Evolutionary conservation across 1,140 invertebrate species (phyloP).

Genomic region (Marisa cornuarietis): DNA sequence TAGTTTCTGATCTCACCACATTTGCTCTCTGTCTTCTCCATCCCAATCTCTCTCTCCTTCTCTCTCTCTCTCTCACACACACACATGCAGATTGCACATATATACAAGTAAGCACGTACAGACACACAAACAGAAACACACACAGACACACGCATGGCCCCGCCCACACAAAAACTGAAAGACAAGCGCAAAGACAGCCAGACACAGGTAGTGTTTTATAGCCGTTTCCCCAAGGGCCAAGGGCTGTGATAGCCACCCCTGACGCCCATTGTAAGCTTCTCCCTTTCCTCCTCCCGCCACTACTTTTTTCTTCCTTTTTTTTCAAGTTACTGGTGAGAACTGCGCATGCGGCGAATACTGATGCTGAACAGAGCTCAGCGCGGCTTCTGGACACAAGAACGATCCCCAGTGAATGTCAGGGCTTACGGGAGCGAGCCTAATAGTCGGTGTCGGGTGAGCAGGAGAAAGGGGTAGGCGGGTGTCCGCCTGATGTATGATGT

Average conservation of each 20-base stretch:
- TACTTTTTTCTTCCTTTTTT: too few relatives aligned
- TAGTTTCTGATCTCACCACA: background rate
- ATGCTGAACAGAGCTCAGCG: background rate
- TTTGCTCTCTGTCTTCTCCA: background rate
- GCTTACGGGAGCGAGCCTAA: slow-evolving; percentile 4
- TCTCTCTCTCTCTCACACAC: background rate
- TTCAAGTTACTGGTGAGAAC: too few relatives aligned
- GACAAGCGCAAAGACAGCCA: background rate
- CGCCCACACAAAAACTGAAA: too few relatives aligned
- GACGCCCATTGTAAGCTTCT: too few relatives aligned
- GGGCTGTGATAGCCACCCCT: too few relatives aligned
- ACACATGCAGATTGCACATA: background rate
- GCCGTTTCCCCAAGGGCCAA: too few relatives aligned
- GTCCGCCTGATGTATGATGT: slow-evolving; percentile 2
- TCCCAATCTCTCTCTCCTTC: slow-evolving; percentile 6
- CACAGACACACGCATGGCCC: background rate
- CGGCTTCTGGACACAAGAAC: background rate
- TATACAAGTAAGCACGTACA: background rate
- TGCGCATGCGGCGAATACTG: too few relatives aligned
- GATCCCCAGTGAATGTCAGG: background rate
- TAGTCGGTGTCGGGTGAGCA: slow-evolving; percentile 3
- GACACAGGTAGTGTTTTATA: background rate
- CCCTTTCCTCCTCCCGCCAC: too few relatives aligned
- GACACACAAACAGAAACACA: slow-evolving; percentile 1
- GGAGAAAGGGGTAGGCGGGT: slow-evolving; percentile 3